Evolutionary conservation across 2,888 invertebrate genomes (phyloP).

Genomic region (Dryomyza anilis): DNA sequence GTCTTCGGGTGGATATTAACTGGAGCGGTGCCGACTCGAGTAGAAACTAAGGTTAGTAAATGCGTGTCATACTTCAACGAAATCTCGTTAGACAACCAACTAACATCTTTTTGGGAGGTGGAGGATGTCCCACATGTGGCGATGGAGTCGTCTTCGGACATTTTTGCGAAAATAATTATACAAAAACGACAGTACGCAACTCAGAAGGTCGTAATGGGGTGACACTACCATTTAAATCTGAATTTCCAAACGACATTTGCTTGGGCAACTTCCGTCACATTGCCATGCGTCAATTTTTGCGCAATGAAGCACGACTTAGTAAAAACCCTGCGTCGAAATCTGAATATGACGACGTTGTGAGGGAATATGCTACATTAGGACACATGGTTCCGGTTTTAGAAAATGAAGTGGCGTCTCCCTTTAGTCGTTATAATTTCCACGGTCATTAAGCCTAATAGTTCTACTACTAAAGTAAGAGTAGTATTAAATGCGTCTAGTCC

Average conservation of each 20-base stretch:
- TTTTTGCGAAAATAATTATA: slow-evolving; percentile 25
- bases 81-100: background rate
- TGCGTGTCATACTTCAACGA: background rate
- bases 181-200: background rate
- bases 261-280: background rate
- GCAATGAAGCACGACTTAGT: background rate
- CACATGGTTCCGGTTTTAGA: too few relatives aligned
- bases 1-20: background rate
- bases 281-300: background rate
- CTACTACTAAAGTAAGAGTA: too few relatives aligned
- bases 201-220: background rate
- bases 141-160: slow-evolving; percentile 26
- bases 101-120: background rate
- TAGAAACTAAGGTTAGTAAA: too few relatives aligned
- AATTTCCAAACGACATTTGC: background rate
- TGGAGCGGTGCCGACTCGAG: background rate
- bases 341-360: background rate
- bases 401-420: too few relatives aligned
- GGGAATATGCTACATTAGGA: background rate
- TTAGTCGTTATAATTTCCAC: too few relatives aligned
- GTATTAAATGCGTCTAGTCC: too few relatives aligned
- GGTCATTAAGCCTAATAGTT: too few relatives aligned
- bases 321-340: background rate
- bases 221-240: background rate
- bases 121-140: background rate